A percentile compares a stretch with the other conserved stretches of the same genome.
These are phyloP conservation scores for Pocillopora grandis DNA, from an alignment of 92 coral and sea anemone species.

Conservation along the genomic window DNA sequence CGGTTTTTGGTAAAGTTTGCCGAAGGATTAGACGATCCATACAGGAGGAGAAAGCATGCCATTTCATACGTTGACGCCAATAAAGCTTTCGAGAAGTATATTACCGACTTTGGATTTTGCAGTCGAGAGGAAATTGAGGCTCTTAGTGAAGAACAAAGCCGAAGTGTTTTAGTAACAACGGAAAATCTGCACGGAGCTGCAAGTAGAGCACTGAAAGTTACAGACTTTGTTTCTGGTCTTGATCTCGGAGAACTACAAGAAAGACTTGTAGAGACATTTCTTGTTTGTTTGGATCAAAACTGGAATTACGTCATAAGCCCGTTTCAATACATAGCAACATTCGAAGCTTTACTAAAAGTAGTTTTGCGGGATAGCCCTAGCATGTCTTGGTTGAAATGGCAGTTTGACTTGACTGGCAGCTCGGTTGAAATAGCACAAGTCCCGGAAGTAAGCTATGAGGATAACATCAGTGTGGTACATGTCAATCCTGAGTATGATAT, in stretches of 20 bases:
- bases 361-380: conserved; percentile 27
- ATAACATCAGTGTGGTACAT: background rate
- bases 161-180: conserved; percentile 18
- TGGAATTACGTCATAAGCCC: conserved; percentile 22
- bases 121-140: conserved; percentile 29
- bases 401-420: conserved; percentile 48
- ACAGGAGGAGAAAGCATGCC: conserved; percentile 5
- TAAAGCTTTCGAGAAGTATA: conserved; percentile 13
- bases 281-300: conserved; percentile 45
- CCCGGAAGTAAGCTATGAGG: conserved; percentile 33
- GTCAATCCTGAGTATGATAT: conserved; percentile 46
- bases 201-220: conserved; percentile 12
- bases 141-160: conserved; percentile 3
- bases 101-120: conserved; percentile 24
- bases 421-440: conserved; percentile 34
- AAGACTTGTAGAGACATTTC: conserved; percentile 28
- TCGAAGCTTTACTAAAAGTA: conserved; percentile 34
- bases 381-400: conserved; percentile 44
- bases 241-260: conserved; percentile 46
- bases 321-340: conserved; percentile 13
- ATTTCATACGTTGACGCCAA: conserved; percentile 35
- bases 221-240: conserved; percentile 45
- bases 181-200: conserved; percentile 46
- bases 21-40: conserved; percentile 9
- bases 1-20: conserved; percentile 12